Conservation (phyloP, 2,113 vertebrate genomes). For the Cathartes aura region DNA sequence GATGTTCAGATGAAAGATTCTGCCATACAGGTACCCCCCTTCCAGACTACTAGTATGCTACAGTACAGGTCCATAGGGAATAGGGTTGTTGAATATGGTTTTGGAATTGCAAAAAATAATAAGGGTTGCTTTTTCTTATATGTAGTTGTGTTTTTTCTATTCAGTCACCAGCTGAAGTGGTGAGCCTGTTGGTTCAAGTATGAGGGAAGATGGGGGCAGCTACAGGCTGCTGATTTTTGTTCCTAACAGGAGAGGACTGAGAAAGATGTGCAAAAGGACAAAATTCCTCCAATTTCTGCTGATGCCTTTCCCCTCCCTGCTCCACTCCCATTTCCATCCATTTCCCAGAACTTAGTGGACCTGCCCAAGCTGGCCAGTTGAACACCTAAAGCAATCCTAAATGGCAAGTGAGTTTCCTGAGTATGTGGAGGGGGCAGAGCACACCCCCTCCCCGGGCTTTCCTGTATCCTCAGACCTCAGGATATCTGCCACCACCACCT, state of each 20-base stretch:
- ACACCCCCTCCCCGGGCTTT: not conserved
- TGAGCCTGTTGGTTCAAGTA: not conserved
- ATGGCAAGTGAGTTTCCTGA: not conserved
- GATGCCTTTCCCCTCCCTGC: not conserved
- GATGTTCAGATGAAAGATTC: not conserved
- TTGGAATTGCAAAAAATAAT: not conserved
- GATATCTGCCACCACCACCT: not conserved
- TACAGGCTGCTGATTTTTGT: not conserved
- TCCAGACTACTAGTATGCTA: not conserved
- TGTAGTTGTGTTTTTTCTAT: not conserved
- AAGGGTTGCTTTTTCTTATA: not conserved
- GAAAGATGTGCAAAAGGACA: not conserved
- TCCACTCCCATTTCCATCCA: not conserved
- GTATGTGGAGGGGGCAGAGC: not conserved
- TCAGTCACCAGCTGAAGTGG: not conserved
- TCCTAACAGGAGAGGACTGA: not conserved
- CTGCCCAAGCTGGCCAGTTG: not conserved
- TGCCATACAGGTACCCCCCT: not conserved
- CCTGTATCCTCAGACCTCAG: not conserved
- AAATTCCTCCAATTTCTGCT: not conserved
- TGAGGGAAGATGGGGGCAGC: not conserved
- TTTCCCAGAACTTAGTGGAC: not conserved
- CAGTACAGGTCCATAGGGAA: not conserved
- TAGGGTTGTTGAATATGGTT: not conserved
- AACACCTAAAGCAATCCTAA: not conserved